Percentiles rank a stretch among this genome's conserved stretches.
phyloP scores from a whole-genome alignment of 2,797 vertebrate species.

The Mionectes olivaceus region DNA sequence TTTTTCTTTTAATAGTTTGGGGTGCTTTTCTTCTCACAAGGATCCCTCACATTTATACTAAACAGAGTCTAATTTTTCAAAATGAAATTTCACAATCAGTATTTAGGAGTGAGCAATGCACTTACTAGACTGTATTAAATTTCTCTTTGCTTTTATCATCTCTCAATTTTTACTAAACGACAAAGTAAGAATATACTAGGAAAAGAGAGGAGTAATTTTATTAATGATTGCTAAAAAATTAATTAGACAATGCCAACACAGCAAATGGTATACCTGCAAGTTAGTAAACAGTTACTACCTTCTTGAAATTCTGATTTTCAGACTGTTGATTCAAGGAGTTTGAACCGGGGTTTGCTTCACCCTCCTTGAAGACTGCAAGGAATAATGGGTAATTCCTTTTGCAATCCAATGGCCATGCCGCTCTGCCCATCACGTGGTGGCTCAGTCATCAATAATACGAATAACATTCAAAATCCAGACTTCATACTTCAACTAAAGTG shows the following conservation, averaged over 20 bases:
- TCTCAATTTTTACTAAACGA: not conserved
- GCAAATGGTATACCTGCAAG: not conserved
- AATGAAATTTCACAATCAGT: constrained; percentile 37
- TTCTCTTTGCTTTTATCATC: not conserved
- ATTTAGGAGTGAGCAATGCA: constrained; percentile 32
- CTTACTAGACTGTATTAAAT: not conserved
- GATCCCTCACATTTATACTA: not conserved
- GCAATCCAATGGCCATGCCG: not conserved
- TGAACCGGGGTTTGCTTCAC: not conserved
- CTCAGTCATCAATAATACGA: not conserved
- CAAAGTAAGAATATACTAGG: not conserved
- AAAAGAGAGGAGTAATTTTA: not conserved
- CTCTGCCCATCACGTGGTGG: not conserved
- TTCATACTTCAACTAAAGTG: not conserved
- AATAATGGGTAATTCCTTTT: not conserved
- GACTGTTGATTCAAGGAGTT: not conserved
- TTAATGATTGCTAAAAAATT: not conserved
- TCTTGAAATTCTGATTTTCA: not conserved
- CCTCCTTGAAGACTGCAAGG: not conserved
- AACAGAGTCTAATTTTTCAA: constrained; percentile 47
- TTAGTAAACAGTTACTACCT: not conserved
- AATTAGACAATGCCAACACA: not conserved
- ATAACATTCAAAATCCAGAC: not conserved
- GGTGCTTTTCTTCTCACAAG: constrained; percentile 19
- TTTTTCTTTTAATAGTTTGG: not conserved